A percentile compares a stretch with the other conserved stretches of the same genome.
These are phyloP conservation scores for Gryllus bimaculatus DNA, from an alignment of 1,140 invertebrate genomes.

Conservation along the genomic window DNA sequence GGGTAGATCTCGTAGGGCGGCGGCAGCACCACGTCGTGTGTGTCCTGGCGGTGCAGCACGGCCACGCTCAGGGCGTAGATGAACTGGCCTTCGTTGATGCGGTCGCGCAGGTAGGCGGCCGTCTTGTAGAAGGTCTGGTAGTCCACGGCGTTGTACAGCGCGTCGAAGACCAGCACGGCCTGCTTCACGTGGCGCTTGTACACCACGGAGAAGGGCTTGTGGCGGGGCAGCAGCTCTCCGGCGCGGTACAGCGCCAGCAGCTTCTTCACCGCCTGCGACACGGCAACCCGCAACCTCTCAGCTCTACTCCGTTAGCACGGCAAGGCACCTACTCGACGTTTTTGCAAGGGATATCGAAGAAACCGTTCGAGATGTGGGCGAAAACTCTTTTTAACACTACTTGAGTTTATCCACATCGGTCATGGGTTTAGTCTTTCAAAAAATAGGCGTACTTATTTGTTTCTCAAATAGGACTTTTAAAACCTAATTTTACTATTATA, in stretches of 20 bases:
- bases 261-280: conserved; percentile 41
- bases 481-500: too few relatives aligned
- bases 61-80: conserved; percentile 49
- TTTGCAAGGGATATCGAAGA: too few relatives aligned
- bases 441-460: too few relatives aligned
- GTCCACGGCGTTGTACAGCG: conserved; percentile 58
- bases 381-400: too few relatives aligned
- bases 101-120: conserved; percentile 49
- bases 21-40: conserved; percentile 47
- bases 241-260: conserved; percentile 45
- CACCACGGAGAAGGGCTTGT: conserved; percentile 50
- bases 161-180: conserved; percentile 50
- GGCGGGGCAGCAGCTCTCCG: conserved; percentile 44
- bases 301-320: too few relatives aligned
- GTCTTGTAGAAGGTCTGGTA: conserved; percentile 52
- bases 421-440: too few relatives aligned
- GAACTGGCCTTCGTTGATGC: conserved; percentile 54
- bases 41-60: conserved; percentile 47
- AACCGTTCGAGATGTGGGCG: too few relatives aligned
- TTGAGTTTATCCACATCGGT: too few relatives aligned
- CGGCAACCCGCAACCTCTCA: too few relatives aligned
- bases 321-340: too few relatives aligned
- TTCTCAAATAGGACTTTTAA: too few relatives aligned
- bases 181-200: conserved; percentile 50
- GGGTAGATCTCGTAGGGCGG: conserved; percentile 59